phyloP scores from a whole-genome alignment of 2,113 vertebrate species.

The Chamaea fasciata region DNA sequence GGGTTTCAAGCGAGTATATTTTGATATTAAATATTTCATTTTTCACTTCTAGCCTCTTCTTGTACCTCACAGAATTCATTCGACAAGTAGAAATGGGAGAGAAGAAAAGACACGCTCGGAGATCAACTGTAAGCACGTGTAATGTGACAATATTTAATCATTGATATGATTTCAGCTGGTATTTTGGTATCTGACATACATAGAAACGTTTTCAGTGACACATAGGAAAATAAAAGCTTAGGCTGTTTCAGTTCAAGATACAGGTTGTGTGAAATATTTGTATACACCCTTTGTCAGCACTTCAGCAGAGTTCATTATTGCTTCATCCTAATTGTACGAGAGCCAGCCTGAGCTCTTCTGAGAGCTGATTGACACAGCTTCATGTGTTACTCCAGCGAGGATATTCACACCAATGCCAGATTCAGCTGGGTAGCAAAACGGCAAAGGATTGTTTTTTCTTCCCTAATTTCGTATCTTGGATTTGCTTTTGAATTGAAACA shows the following conservation, averaged over 20 bases:
- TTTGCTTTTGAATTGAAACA: not conserved
- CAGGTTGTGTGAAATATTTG: not conserved
- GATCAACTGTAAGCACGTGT: constrained; percentile 90
- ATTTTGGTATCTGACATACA: not conserved
- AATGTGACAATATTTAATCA: not conserved
- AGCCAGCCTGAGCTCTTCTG: not conserved
- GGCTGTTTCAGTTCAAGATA: fast-evolving
- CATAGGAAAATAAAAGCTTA: not conserved
- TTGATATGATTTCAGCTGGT: not conserved
- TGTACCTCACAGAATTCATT: constrained; percentile 94
- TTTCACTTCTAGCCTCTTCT: constrained; percentile 83
- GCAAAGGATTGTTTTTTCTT: not conserved
- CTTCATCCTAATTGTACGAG: not conserved
- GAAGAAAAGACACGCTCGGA: constrained; percentile 97
- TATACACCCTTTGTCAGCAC: not conserved
- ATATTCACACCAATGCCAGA: not conserved
- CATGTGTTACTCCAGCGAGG: not conserved
- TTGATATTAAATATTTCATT: constrained; percentile 5
- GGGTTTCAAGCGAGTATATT: not conserved
- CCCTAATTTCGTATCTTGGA: not conserved
- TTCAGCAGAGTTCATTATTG: not conserved
- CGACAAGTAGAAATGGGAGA: constrained; percentile 90
- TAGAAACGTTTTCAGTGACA: not conserved
- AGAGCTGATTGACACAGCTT: not conserved
- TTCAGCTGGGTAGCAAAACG: not conserved